Evolutionary conservation across 2,797 vertebrate species (phyloP).

Genomic region (Cheracebus regulus): DNA sequence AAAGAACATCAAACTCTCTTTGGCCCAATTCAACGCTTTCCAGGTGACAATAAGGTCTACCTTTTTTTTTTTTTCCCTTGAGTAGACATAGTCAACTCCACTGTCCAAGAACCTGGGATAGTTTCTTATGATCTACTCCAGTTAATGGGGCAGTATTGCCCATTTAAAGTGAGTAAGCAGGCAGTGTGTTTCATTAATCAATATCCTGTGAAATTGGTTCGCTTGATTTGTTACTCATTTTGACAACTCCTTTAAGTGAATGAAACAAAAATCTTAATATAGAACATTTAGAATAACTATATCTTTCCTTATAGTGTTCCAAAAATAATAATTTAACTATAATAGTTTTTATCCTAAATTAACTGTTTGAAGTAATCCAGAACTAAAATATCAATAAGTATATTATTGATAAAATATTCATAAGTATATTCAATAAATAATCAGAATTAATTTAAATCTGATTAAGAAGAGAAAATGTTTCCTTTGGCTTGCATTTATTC

Average conservation of each 20-base stretch:
- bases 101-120: background rate
- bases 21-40: conserved; percentile 25
- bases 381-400: background rate
- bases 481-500: background rate
- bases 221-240: background rate
- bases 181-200: conserved; percentile 8
- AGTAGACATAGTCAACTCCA: background rate
- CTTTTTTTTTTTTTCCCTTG: conserved; percentile 55
- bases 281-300: background rate
- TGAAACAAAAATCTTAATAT: conserved; percentile 19
- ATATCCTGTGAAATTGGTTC: background rate
- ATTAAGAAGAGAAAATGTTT: background rate
- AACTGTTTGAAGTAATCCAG: background rate
- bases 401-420: background rate
- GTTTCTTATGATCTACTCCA: conserved; percentile 31
- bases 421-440: background rate
- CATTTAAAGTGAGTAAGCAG: background rate
- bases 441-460: background rate
- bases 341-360: background rate
- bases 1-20: conserved; percentile 47
- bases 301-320: background rate
- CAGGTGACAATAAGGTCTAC: background rate
- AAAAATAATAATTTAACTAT: background rate
- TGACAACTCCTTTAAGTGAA: background rate
- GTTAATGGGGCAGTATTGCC: background rate